Percentiles rank a stretch among this genome's conserved stretches.
These are phyloP conservation scores for Vultur gryphus DNA, from an alignment of 2,797 vertebrate species.

Conservation along the genomic window DNA sequence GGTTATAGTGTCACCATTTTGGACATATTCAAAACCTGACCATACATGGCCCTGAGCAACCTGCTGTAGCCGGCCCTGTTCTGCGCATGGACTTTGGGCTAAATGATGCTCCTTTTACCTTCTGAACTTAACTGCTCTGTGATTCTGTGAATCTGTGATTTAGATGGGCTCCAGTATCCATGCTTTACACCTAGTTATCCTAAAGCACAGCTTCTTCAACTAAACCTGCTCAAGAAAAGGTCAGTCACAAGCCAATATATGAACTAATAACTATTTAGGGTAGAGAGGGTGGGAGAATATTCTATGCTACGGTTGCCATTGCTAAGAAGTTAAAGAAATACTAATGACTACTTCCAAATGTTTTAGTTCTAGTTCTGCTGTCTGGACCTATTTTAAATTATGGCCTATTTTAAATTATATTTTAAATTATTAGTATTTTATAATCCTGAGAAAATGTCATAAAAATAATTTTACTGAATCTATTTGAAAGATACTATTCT, in stretches of 20 bases:
- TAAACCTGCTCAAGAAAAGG: background rate
- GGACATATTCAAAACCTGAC: background rate
- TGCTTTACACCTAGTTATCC: background rate
- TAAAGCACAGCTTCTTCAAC: background rate
- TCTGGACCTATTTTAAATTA: background rate
- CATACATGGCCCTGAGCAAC: background rate
- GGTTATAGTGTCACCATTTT: background rate
- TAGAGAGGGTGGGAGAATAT: background rate
- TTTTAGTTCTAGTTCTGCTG: background rate
- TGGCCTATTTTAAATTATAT: too few species aligned
- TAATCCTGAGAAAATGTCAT: background rate
- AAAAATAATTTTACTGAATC: background rate
- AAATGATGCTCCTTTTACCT: background rate
- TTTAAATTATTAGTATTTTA: background rate
- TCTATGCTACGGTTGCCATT: background rate
- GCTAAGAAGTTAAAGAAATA: background rate
- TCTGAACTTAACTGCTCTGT: background rate
- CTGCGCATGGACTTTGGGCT: background rate
- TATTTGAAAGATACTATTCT: background rate
- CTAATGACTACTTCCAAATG: background rate
- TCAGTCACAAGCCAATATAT: background rate
- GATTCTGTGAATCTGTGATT: background rate
- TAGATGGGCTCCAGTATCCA: background rate
- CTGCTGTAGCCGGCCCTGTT: background rate
- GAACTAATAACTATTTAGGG: background rate